These are phyloP conservation scores for Drosophila birchii DNA, from an alignment of 2,888 invertebrate species.

Conservation along the genomic window DNA sequence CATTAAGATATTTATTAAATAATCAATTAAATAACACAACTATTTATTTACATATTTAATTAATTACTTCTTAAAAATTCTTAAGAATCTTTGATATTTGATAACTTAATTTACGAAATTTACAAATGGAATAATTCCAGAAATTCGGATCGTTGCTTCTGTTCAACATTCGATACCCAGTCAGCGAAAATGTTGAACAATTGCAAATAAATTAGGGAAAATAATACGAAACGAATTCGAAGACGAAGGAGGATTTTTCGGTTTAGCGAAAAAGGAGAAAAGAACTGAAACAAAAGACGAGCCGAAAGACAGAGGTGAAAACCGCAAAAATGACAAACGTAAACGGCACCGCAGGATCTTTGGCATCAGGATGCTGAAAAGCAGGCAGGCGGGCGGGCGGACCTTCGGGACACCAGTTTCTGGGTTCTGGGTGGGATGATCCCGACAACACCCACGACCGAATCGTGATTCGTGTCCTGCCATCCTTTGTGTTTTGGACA, in stretches of 20 bases:
- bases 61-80: not conserved
- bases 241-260: conserved; percentile 23
- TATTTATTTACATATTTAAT: not conserved
- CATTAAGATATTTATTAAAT: no score
- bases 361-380: conserved; percentile 11
- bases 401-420: conserved; percentile 34
- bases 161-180: conserved; percentile 13
- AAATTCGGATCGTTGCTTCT: conserved; percentile 29
- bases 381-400: conserved; percentile 21
- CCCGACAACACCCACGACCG: conserved; percentile 70
- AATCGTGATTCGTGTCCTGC: conserved; percentile 48
- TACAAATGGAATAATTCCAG: conserved; percentile 1
- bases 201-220: conserved; percentile 57
- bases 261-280: conserved; percentile 18
- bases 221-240: conserved; percentile 61
- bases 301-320: conserved; percentile 40
- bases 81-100: not conserved
- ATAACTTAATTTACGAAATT: conserved; percentile 24
- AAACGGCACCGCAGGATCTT: conserved; percentile 61
- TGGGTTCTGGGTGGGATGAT: conserved; percentile 58
- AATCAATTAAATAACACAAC: not conserved
- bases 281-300: conserved; percentile 45
- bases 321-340: conserved; percentile 73
- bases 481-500: conserved; percentile 32
- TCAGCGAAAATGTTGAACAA: conserved; percentile 43